Evolutionary conservation across 2,888 invertebrate species (phyloP).

Genomic region (Leptura quadrifasciata): DNA sequence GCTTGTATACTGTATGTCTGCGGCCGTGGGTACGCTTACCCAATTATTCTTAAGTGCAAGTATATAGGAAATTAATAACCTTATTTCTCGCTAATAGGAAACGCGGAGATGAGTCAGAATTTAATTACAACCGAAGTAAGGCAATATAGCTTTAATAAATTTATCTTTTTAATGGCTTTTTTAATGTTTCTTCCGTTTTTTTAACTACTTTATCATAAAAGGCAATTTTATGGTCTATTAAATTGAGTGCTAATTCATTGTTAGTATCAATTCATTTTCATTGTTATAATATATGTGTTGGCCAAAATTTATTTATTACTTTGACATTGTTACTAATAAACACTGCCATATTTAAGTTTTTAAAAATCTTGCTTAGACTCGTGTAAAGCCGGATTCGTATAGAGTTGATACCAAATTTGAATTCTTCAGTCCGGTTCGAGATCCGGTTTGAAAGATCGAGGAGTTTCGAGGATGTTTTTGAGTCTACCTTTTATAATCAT

Average conservation of each 20-base stretch:
- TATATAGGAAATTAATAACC: background rate
- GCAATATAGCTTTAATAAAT: constrained; percentile 21
- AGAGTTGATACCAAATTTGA: no score
- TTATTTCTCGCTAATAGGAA: constrained; percentile 29
- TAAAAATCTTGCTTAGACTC: no score
- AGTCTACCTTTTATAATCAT: no score
- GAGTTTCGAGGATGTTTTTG: no score
- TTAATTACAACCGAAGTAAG: constrained; percentile 20
- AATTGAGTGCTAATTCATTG: constrained; percentile 15
- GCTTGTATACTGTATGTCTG: background rate
- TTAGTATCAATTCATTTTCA: background rate
- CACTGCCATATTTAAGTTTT: no score
- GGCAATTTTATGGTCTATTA: constrained; percentile 23
- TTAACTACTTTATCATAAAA: constrained; percentile 17
- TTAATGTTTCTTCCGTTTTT: constrained; percentile 20
- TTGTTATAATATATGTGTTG: background rate
- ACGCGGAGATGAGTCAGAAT: constrained; percentile 10
- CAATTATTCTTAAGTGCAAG: background rate
- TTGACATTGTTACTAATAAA: background rate
- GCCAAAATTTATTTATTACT: background rate
- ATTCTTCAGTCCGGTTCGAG: no score
- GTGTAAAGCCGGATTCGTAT: no score
- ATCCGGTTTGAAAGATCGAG: no score
- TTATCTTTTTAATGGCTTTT: constrained; percentile 30
- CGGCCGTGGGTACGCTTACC: background rate